Evolutionary conservation across 2,797 vertebrate species (phyloP), one percentile per base, ranked within the genome.

Genomic region (Helarctos malayanus): DNA sequence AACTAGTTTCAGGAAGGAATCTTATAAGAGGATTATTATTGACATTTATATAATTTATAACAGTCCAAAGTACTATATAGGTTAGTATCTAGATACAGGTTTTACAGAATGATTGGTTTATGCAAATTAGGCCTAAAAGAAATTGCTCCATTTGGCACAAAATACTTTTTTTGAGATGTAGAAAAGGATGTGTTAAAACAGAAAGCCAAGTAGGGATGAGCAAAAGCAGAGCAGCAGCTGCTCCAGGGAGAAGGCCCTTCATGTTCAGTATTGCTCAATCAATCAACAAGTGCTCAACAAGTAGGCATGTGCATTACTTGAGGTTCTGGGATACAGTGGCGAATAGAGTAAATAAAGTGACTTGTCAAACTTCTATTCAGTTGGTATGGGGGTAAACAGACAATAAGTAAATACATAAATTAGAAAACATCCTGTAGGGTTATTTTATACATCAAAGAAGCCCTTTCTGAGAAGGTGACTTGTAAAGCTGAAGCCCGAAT

Each of bases 31-130:
- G 80, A 63, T 49, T 78, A 59, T 87, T 69, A 59, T 4, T 82
- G 80, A 73, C 57, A 15, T 82, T 87, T 96, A 59, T 78, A 59
- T 83, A 41, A 90, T 90, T 82, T 57, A 35, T 71, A 85, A 69
- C 32, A 71, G 80, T 90, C 75, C 59, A 0, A 4, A 38, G 45
- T 32, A 65, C 56, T 32, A n/a, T 41, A 47, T 25, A 56, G 45
- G 21, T 21, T 27, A 23, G 45, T 38, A 8, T 61, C 45, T 54
- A 35, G 21, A 57, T 35, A 41, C n/a, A 5, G 27, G 54, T 69
- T 45, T 65, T 57, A 21, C 14, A 65, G 32, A 82, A 87, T 38
- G 86, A 92, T 25, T 52, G 18, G n/a, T 23, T 71, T 73, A 71
- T 68, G 54, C 61, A 88, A 73, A 91, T 93, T 80, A 59, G 69